Percentiles rank a stretch among this genome's conserved stretches.
phyloP scores from a whole-genome alignment of 2,113 vertebrate species.

The Melozone crissalis region DNA sequence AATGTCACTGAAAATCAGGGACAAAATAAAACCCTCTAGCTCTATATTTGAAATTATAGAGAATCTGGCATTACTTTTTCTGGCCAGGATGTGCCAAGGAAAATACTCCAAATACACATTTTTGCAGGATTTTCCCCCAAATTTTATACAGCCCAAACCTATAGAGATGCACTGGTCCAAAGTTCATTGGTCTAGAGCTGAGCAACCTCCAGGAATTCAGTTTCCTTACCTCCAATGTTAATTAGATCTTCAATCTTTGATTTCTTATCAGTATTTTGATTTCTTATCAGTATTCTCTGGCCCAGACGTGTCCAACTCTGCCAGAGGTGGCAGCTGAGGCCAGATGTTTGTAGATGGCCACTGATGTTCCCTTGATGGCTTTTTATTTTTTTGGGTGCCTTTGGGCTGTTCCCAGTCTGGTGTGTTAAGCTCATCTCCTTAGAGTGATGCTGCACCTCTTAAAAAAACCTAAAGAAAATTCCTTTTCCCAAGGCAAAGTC shows the following conservation, averaged over 20 bases:
- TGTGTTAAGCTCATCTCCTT: not conserved
- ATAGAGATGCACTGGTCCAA: not conserved
- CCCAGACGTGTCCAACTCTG: not conserved
- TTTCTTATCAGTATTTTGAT: not conserved
- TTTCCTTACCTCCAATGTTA: not conserved
- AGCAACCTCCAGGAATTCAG: too few relatives aligned
- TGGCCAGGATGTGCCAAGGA: not conserved
- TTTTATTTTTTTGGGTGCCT: not conserved
- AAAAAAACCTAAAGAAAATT: not conserved
- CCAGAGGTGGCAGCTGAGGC: not conserved
- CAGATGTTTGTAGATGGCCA: not conserved
- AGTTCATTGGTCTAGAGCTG: not conserved
- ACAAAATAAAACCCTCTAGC: not conserved
- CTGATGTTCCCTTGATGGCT: not conserved
- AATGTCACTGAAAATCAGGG: fast-evolving
- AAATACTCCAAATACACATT: not conserved
- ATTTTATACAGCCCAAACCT: not conserved
- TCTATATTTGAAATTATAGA: not conserved
- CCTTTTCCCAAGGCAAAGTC: not conserved
- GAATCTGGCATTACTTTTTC: not conserved
- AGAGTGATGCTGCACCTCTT: not conserved
- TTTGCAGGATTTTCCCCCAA: not conserved
- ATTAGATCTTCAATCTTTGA: not conserved
- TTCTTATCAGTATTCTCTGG: not conserved
- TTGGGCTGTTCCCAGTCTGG: not conserved